Percentiles rank a stretch among this genome's conserved stretches.
These are phyloP conservation scores for Dryobota labecula DNA, from an alignment of 2,888 invertebrate genomes.

Conservation along the genomic window DNA sequence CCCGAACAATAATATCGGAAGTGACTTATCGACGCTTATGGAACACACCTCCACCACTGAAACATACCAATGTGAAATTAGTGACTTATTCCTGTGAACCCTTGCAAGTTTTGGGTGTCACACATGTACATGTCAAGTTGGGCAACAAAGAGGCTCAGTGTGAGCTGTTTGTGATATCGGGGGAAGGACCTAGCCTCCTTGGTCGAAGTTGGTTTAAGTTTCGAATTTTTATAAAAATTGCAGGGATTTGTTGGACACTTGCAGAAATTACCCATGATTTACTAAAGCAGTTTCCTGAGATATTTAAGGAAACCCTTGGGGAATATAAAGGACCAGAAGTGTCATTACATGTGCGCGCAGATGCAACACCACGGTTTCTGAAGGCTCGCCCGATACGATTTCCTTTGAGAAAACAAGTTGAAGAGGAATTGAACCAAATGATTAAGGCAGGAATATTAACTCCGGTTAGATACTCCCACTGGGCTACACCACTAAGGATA, in stretches of 20 bases:
- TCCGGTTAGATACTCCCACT: no score
- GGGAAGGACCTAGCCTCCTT: background rate
- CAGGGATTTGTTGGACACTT: background rate
- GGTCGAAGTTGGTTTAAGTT: background rate
- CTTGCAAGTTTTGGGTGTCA: background rate
- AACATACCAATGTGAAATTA: background rate
- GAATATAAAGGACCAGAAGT: background rate
- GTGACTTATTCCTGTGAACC: background rate
- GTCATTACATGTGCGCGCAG: background rate
- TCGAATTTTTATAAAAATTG: background rate
- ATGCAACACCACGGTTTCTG: background rate
- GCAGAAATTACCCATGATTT: background rate
- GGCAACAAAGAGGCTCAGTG: background rate
- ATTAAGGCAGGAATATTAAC: background rate
- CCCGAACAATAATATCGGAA: background rate
- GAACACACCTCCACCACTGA: background rate
- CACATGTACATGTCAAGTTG: background rate
- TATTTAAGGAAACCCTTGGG: no score
- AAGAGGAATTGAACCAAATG: background rate
- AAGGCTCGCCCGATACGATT: conserved; percentile 1
- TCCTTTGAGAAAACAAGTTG: background rate
- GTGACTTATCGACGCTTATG: background rate
- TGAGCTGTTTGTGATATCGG: background rate
- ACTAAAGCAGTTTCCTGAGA: background rate
- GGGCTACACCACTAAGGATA: background rate